phyloP scores from a whole-genome alignment of 2,888 invertebrate genomes.

The Mycalesis mineus region DNA sequence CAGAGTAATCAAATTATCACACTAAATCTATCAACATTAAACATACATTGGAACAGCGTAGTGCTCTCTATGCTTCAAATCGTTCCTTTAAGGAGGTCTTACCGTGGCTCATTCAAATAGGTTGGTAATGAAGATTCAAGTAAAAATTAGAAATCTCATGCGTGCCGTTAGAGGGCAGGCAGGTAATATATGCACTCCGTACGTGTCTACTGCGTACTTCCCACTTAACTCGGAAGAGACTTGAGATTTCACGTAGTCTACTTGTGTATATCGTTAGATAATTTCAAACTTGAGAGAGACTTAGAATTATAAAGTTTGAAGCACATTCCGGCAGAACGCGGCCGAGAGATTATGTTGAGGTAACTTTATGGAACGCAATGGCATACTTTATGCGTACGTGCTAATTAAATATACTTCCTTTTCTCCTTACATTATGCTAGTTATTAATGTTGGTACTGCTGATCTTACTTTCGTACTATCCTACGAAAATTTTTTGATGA shows the following conservation, averaged over 20 bases:
- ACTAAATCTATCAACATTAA: too few species aligned
- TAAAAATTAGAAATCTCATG: background rate
- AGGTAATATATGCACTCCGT: constrained; percentile 2
- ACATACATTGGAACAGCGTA: too few species aligned
- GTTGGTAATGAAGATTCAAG: too few species aligned
- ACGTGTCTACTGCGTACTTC: constrained; percentile 8
- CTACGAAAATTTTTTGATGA: too few species aligned
- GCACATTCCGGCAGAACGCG: constrained; percentile 9
- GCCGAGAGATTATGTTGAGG: constrained; percentile 13
- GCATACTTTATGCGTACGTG: background rate
- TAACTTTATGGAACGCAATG: constrained; percentile 7
- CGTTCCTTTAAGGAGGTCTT: too few species aligned
- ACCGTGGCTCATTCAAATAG: too few species aligned
- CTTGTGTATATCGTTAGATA: constrained; percentile 18
- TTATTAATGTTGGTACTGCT: too few species aligned
- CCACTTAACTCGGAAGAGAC: constrained; percentile 9
- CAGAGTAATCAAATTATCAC: too few species aligned
- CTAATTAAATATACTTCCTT: background rate
- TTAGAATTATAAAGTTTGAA: constrained; percentile 20
- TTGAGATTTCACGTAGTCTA: constrained; percentile 12
- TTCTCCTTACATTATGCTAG: background rate
- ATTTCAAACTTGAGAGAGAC: constrained; percentile 18
- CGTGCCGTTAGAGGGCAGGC: background rate
- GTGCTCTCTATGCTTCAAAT: too few species aligned
- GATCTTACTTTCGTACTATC: too few species aligned